Conservation (phyloP, 1,140 invertebrate species). For the Meloidogyne hapla region DNA sequence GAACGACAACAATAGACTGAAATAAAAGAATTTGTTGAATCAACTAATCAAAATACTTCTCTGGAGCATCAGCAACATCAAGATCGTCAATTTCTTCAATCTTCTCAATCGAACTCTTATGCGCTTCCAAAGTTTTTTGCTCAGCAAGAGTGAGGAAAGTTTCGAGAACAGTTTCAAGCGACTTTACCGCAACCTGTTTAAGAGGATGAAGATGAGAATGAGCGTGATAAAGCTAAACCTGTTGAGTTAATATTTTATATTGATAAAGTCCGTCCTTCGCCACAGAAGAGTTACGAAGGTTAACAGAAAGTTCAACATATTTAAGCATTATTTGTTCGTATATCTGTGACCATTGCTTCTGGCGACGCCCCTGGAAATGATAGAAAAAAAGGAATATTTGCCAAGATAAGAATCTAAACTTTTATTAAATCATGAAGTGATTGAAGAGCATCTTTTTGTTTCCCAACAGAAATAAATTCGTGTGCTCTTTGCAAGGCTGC, state of each 20-base stretch:
- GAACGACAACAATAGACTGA: too few species aligned
- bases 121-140: conserved; percentile 86
- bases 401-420: conserved; percentile 69
- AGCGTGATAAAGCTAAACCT: conserved; percentile 72
- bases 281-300: conserved; percentile 93
- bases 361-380: conserved; percentile 79
- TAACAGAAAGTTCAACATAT: conserved; percentile 94
- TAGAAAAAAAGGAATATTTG: conserved; percentile 16
- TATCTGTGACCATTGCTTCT: conserved; percentile 89
- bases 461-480: conserved; percentile 73
- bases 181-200: conserved; percentile 79
- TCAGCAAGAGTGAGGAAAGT: conserved; percentile 89
- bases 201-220: not conserved
- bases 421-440: conserved; percentile 98
- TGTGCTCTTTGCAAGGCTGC: conserved; percentile 61
- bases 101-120: conserved; percentile 87
- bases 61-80: conserved; percentile 92
- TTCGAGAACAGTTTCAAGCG: conserved; percentile 87
- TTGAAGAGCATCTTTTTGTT: conserved; percentile 89
- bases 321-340: conserved; percentile 99
- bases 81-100: conserved; percentile 90
- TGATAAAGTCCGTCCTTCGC: conserved; percentile 98
- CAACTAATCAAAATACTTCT: conserved; percentile 73
- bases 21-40: too few species aligned
- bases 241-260: conserved; percentile 97